phyloP scores from a whole-genome alignment of 2,113 vertebrate genomes.

The Strix uralensis region DNA sequence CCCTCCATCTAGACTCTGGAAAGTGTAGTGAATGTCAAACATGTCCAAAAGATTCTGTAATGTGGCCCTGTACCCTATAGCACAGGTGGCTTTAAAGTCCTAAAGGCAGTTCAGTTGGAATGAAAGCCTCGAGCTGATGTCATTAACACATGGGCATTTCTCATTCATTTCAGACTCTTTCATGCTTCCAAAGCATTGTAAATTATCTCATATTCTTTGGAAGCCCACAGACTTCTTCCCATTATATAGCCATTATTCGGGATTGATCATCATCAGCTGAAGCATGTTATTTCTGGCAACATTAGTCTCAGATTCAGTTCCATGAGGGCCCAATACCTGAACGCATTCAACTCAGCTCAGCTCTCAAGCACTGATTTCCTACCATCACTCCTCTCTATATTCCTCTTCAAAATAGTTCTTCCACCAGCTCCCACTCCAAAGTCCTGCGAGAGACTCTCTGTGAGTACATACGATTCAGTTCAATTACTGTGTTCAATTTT shows the following conservation, averaged over 20 bases:
- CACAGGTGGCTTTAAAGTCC: background rate
- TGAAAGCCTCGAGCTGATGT: background rate
- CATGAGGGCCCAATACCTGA: background rate
- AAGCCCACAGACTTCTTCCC: background rate
- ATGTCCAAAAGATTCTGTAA: background rate
- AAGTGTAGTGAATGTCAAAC: background rate
- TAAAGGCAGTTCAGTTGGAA: background rate
- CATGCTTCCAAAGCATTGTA: background rate
- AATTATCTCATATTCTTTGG: background rate
- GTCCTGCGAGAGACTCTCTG: background rate
- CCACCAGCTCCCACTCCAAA: background rate
- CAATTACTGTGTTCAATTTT: no score
- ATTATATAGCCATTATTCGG: background rate
- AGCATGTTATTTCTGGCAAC: background rate
- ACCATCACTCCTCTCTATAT: background rate
- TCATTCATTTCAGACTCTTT: background rate
- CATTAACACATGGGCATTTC: background rate
- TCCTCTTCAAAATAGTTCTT: background rate
- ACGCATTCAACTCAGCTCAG: background rate
- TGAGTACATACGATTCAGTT: background rate
- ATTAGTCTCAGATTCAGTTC: background rate
- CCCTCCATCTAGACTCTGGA: background rate
- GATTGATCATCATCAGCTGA: background rate
- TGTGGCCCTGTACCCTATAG: background rate
- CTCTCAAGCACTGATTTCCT: background rate